Conservation (phyloP, 2,888 invertebrate species). For the Saturnia japonica region DNA sequence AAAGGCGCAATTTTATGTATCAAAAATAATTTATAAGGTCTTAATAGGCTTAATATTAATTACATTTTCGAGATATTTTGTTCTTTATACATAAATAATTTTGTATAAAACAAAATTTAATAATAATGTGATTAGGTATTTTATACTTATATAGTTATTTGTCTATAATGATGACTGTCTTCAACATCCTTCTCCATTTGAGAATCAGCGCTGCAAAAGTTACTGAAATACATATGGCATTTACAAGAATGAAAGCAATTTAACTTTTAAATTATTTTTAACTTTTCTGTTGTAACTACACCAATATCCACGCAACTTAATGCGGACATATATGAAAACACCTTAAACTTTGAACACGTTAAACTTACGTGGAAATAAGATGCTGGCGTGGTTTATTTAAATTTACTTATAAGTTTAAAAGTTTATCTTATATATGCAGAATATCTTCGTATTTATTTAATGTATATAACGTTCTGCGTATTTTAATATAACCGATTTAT, state of each 20-base stretch:
- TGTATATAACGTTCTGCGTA: neutral
- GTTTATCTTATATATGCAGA: neutral
- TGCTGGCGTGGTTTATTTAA: slow-evolving; percentile 32
- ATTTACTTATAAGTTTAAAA: neutral
- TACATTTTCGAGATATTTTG: too few species aligned
- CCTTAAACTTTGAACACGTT: slow-evolving; percentile 35
- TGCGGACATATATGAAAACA: slow-evolving; percentile 35
- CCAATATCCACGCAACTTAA: slow-evolving; percentile 39
- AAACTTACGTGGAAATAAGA: slow-evolving; percentile 40
- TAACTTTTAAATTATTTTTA: slow-evolving; percentile 44
- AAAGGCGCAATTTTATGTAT: too few species aligned
- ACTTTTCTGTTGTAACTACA: slow-evolving; percentile 37
- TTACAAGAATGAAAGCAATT: slow-evolving; percentile 20
- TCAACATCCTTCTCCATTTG: neutral
- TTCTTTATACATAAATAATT: too few species aligned
- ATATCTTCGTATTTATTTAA: slow-evolving; percentile 11
- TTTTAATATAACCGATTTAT: neutral
- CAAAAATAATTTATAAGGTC: too few species aligned
- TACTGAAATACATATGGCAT: slow-evolving; percentile 14
- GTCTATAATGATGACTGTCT: neutral
- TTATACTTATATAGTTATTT: too few species aligned
- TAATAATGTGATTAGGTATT: too few species aligned
- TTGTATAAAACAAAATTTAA: too few species aligned
- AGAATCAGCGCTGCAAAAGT: neutral
- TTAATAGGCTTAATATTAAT: too few species aligned